phyloP scores from a whole-genome alignment of 2,113 vertebrate genomes.

The Dryoscopus gambensis region DNA sequence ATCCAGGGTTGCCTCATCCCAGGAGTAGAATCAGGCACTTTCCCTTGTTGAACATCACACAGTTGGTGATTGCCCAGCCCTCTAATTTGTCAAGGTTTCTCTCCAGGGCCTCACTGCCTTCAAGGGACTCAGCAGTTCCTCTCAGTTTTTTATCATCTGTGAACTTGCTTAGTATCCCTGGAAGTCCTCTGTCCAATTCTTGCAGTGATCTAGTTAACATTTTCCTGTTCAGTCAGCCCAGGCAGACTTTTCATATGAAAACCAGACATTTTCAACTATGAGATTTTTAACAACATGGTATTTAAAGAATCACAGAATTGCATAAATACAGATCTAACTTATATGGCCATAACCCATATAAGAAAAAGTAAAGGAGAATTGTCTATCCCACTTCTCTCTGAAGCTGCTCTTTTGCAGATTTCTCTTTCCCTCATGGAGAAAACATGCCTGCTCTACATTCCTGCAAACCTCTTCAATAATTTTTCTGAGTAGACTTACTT shows the following conservation, averaged over 20 bases:
- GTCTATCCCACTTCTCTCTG: background rate
- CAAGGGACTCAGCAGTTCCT: background rate
- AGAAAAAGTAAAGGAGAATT: background rate
- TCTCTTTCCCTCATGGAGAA: background rate
- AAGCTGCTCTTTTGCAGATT: background rate
- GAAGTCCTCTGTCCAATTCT: background rate
- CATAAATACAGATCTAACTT: background rate
- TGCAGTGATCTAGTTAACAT: background rate
- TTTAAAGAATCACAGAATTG: background rate
- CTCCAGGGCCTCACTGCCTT: background rate
- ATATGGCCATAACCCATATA: rapidly evolving
- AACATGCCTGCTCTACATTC: background rate
- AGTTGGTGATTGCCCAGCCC: background rate
- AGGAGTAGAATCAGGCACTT: background rate
- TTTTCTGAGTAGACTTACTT: background rate
- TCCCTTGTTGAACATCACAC: background rate
- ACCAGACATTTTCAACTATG: background rate
- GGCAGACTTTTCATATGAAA: background rate
- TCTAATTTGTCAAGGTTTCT: background rate
- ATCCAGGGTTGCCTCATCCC: background rate
- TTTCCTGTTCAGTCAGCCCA: background rate
- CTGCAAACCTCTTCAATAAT: background rate
- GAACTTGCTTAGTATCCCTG: background rate
- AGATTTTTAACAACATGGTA: background rate
- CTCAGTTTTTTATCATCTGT: background rate